These are phyloP conservation scores for Borostomias antarcticus DNA, from an alignment of 2,797 vertebrate genomes.

Conservation along the genomic window DNA sequence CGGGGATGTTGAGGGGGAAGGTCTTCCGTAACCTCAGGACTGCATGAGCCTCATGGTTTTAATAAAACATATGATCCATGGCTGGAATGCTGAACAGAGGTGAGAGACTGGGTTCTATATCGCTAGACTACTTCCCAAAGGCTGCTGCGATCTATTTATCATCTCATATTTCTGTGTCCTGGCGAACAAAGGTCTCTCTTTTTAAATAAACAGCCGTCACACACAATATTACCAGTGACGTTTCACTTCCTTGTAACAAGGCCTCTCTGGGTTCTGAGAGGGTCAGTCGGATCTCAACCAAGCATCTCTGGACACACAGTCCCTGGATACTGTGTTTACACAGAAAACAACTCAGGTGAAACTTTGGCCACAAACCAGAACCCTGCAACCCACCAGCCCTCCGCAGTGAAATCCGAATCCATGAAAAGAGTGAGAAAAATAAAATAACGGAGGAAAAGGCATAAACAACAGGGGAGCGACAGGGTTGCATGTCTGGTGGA, in stretches of 20 bases:
- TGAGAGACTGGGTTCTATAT: too few relatives aligned
- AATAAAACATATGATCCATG: constrained; percentile 18
- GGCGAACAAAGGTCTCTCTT: too few relatives aligned
- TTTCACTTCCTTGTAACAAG: too few relatives aligned
- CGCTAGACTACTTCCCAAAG: too few relatives aligned
- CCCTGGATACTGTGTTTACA: constrained; percentile 30
- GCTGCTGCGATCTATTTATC: too few relatives aligned
- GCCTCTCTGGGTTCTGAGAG: background rate
- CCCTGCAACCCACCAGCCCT: constrained; percentile 35
- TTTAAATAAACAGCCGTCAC: background rate
- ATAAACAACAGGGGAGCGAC: background rate
- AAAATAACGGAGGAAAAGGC: background rate
- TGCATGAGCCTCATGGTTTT: constrained; percentile 37
- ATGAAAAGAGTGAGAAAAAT: constrained; percentile 31
- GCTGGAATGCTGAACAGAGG: constrained; percentile 32
- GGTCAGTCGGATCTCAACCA: background rate
- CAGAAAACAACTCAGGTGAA: constrained; percentile 45
- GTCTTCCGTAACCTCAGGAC: constrained; percentile 52
- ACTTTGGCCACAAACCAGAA: constrained; percentile 35
- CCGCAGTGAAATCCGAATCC: constrained; percentile 50
- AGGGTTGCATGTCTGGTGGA: constrained; percentile 24
- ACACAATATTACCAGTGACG: background rate
- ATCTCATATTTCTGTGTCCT: too few relatives aligned
- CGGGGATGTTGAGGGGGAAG: constrained; percentile 54
- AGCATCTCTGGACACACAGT: background rate